phyloP scores from a whole-genome alignment of 2,797 vertebrate genomes.

The Odontamblyopus rebecca region DNA sequence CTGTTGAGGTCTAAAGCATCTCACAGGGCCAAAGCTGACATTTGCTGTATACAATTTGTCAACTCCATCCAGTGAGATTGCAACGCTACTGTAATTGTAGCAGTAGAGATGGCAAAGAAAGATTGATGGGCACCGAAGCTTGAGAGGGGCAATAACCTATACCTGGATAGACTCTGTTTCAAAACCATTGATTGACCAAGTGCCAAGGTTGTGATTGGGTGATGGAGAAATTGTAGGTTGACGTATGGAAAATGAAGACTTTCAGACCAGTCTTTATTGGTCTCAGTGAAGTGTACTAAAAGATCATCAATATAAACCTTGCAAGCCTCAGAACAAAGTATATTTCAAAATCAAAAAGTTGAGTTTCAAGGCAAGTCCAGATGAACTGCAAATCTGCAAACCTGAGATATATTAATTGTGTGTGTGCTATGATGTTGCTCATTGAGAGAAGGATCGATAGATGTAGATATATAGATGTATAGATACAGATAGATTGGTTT shows the following conservation, averaged over 20 bases:
- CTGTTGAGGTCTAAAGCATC: background rate
- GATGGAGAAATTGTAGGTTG: constrained; percentile 2
- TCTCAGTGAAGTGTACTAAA: background rate
- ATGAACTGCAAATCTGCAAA: too few species aligned
- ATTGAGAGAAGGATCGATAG: too few species aligned
- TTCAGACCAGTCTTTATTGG: background rate
- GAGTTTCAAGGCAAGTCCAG: too few species aligned
- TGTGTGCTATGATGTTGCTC: too few species aligned
- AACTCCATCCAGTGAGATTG: background rate
- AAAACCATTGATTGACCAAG: constrained; percentile 1
- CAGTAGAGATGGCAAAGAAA: background rate
- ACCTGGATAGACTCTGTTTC: background rate
- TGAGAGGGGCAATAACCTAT: background rate
- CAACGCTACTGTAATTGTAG: constrained; percentile 2
- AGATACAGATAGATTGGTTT: constrained; percentile 3
- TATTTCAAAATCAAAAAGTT: background rate
- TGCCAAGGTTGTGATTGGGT: background rate
- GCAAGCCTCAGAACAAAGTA: background rate
- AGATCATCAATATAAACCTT: background rate
- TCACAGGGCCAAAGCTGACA: background rate
- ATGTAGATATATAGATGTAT: too few species aligned
- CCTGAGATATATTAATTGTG: too few species aligned
- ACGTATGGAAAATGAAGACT: constrained; percentile 6
- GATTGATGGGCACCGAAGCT: constrained; percentile 6
- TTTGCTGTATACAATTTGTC: background rate